Evolutionary conservation across 1,140 invertebrate species (phyloP), one percentile per base, ranked within the genome.

Genomic region (Neoseiulus cucumeris): DNA sequence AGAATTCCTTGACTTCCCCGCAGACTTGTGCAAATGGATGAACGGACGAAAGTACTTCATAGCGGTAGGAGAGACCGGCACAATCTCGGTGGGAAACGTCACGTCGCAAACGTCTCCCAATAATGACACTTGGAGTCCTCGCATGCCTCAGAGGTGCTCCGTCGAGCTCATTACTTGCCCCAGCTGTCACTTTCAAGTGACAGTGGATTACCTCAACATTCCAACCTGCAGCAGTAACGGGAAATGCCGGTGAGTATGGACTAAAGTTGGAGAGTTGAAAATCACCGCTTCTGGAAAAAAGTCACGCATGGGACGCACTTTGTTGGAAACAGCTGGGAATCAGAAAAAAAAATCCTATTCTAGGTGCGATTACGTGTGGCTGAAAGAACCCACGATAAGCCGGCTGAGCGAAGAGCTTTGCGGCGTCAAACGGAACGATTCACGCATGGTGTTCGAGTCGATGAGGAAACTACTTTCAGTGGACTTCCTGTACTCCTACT

Each of bases 111-210:
- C 7, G 14, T 18, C 17, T 7, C 25, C 28, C 12, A 12, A 29
- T 2, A 42, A 65, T 5, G n/a, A 42, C 5, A 39, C 45, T 22
- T 22, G 25, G 30, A 47, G 65, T 18, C 67, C 67, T 6, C 64
- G 66, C 7, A 66, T 68, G 7, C 68, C 68, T 0, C 67, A 68
- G 55, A 18, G 66, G 66, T 86, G 84, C 71, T 81, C 78, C 66
- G 74, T 85, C 51, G 83, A 85, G 71, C 73, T 86, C 45, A 79
- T 84, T 6, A 84, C 84, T 7, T 85, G 84, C 71, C 82, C 84
- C 0, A 83, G 82, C 2, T 86, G 84, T 70, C 79, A 85, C 30
- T 81, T 86, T 20, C 75, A 79, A 4, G 75, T 85, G 12, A 79
- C 77, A 42, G 82, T 85, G 66, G 80, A 77, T 67, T 78, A 77